phyloP scores from a whole-genome alignment of 1,140 invertebrate species.

The Drosophila triauraria region DNA sequence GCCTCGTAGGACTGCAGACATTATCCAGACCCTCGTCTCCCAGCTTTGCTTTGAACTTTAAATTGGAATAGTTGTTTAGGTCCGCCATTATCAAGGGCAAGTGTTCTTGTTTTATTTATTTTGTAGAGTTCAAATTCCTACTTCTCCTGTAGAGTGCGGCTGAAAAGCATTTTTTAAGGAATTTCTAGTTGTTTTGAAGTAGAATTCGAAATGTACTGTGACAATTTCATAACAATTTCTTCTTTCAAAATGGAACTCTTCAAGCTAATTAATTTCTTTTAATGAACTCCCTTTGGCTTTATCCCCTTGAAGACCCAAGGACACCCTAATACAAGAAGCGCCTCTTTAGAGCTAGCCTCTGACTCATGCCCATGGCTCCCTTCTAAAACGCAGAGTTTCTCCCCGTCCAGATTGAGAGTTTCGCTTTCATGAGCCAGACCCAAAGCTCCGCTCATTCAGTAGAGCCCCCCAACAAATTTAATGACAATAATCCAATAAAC shows the following conservation, averaged over 20 bases:
- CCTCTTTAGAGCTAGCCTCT: constrained; percentile 53
- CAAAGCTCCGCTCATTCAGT: constrained; percentile 21
- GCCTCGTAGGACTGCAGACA: background rate
- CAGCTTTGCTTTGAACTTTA: background rate
- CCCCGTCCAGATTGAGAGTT: constrained; percentile 32
- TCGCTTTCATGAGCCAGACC: constrained; percentile 65
- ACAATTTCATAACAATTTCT: background rate
- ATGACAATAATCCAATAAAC: constrained; percentile 83
- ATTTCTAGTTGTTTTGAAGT: background rate
- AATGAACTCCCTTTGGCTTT: background rate
- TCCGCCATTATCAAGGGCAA: background rate
- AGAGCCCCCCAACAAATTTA: constrained; percentile 56
- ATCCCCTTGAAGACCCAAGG: constrained; percentile 7
- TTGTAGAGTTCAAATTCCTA: constrained; percentile 3
- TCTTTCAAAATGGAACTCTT: too few species aligned
- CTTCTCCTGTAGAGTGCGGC: background rate
- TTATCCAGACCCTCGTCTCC: background rate
- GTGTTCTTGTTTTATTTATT: background rate
- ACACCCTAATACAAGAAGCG: constrained; percentile 52
- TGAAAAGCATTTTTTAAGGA: constrained; percentile 4
- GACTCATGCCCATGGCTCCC: constrained; percentile 52
- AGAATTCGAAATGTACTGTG: constrained; percentile 2
- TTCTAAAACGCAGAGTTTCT: constrained; percentile 23
- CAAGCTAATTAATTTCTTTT: too few species aligned
- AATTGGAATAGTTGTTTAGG: background rate